phyloP scores from a whole-genome alignment of 2,888 invertebrate genomes.

The Folsomia manolachei region DNA sequence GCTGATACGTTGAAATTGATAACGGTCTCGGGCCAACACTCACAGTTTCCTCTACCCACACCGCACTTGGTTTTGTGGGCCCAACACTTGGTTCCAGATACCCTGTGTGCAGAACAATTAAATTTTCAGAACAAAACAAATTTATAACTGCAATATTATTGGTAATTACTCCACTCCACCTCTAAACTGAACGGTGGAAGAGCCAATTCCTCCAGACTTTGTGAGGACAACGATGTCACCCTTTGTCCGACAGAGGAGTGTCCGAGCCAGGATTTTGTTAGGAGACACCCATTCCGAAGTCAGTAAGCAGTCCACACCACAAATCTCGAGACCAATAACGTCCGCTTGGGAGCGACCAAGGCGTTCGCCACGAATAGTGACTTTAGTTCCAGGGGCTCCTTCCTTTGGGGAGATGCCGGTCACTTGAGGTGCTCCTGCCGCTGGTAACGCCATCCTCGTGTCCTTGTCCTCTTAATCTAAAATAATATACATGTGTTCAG shows the following conservation, averaged over 20 bases:
- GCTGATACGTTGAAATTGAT: constrained; percentile 79
- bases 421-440: constrained; percentile 68
- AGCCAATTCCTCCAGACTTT: constrained; percentile 78
- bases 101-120: constrained; percentile 58
- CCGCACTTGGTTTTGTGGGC: constrained; percentile 94
- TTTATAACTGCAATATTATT: not conserved
- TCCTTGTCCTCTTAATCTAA: too few relatives aligned
- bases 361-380: constrained; percentile 93
- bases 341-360: constrained; percentile 82
- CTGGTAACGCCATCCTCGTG: too few relatives aligned
- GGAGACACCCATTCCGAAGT: constrained; percentile 97
- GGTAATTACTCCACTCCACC: constrained; percentile 61
- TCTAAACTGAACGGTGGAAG: constrained; percentile 84
- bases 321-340: constrained; percentile 87
- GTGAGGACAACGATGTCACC: constrained; percentile 91
- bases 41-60: constrained; percentile 94
- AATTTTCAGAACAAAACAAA: not conserved
- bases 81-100: constrained; percentile 82
- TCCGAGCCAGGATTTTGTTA: constrained; percentile 94
- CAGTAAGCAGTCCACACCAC: constrained; percentile 89
- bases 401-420: constrained; percentile 98
- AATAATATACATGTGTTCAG: not conserved
- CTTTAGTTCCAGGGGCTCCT: constrained; percentile 92
- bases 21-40: constrained; percentile 81
- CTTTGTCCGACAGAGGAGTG: constrained; percentile 84